Base-by-base conservation (phyloP, 2,888 invertebrate species). In the Melanchra persicariae region DNA sequence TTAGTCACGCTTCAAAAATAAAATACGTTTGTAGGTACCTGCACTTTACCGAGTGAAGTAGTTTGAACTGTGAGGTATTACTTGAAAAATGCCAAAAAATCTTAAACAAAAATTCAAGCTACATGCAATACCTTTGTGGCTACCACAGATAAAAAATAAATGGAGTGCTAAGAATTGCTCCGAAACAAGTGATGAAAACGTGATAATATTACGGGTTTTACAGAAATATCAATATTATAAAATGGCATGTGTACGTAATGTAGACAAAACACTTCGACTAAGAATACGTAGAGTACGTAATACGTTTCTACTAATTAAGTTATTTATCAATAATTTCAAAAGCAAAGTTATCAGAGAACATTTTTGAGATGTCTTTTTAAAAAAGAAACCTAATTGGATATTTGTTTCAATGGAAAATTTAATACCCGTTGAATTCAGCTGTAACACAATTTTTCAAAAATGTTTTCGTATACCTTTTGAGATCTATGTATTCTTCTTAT, bases 1-100 rank as follows among this genome's bases (percentile, higher is more conserved):
- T 63, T 63, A 52, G 64, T 60, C 76, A 80, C 79, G 65, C 7
- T 55, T 65, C 17, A 24, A 8, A 49, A 62, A 62, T 64, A 67
- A 79, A 70, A 63, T 51, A 51, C 15, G 17, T n/a, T n/a, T n/a
- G n/a, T 47, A 79, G n/a, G 15, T 61, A 62, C 43, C 65, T 64
- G 22, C 51, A 67, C 34, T 52, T 51, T 12, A 15, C 45, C 43
- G 12, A 57, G 26, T 51, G 40, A 17, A 52, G 57, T 47, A 67
- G 19, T 63, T 55, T 67, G 22, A 62, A 43, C 62, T 43, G 47
- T 54, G 30, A 49, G 26, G 55, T 60, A 63, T 73, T 67, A 58
- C 37, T 68, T 58, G 47, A 74, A 74, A 77, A 71, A 60, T 62
- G 19, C 9, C 51, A 63, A 74, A 69, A 69, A 77, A 73, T 58